These are phyloP conservation scores for Falco peregrinus DNA, from an alignment of 2,797 vertebrate species.

Conservation along the genomic window DNA sequence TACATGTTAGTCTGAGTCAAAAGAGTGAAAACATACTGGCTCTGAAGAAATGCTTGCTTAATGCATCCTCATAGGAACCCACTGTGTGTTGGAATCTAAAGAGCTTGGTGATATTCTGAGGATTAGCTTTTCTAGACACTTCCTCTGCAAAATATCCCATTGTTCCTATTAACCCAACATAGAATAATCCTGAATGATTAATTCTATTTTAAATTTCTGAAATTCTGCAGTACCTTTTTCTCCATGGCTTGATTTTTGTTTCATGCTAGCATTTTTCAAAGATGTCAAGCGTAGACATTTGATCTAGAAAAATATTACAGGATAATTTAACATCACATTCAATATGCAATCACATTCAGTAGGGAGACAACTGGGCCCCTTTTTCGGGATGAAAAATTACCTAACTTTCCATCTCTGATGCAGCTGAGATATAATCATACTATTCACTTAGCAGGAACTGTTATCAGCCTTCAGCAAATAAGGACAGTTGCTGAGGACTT, in stretches of 20 bases:
- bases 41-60: not conserved
- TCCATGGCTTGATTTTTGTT: not conserved
- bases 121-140: not conserved
- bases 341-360: not conserved
- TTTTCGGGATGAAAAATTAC: not conserved
- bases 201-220: not conserved
- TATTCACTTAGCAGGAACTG: not conserved
- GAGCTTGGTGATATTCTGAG: not conserved
- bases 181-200: not conserved
- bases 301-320: not conserved
- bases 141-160: not conserved
- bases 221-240: not conserved
- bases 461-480: not conserved
- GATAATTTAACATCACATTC: not conserved
- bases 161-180: not conserved
- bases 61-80: not conserved
- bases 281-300: not conserved
- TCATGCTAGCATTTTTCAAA: not conserved
- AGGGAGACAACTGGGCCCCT: not conserved
- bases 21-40: not conserved
- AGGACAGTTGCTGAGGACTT: not conserved
- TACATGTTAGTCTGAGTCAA: not conserved
- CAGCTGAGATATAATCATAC: not conserved
- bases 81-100: not conserved
- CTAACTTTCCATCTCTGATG: not conserved